phyloP scores from a whole-genome alignment of 1,140 invertebrate species.

The Meloidogyne hapla region DNA sequence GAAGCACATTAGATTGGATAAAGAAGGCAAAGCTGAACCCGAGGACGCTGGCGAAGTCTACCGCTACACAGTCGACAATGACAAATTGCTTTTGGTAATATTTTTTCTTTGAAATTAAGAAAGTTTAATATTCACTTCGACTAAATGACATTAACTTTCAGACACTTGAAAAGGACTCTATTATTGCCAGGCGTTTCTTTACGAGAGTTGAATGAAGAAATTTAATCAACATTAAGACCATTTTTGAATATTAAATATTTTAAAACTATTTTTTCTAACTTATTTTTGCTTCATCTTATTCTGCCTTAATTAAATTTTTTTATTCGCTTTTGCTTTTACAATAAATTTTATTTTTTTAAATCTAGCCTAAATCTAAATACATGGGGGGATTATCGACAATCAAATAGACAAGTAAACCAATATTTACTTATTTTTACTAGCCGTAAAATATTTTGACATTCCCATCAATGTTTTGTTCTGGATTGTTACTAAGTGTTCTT shows the following conservation, averaged over 20 bases:
- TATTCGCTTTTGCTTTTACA: background rate
- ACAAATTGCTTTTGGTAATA: conserved; percentile 54
- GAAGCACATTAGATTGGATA: conserved; percentile 50
- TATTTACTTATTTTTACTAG: too few species aligned
- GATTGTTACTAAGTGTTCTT: too few species aligned
- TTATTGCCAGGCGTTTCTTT: conserved; percentile 33
- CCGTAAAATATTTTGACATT: too few species aligned
- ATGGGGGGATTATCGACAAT: too few species aligned
- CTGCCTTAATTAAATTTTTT: background rate
- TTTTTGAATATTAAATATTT: background rate
- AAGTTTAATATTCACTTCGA: too few species aligned
- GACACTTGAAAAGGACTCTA: conserved; percentile 38
- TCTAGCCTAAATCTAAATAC: too few species aligned
- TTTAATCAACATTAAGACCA: background rate
- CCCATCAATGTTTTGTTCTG: background rate
- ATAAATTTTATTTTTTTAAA: background rate
- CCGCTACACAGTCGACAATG: conserved; percentile 45
- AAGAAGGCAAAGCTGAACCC: conserved; percentile 27
- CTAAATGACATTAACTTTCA: conserved; percentile 12
- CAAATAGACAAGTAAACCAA: background rate
- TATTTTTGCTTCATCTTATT: background rate
- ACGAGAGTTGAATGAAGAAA: conserved; percentile 30
- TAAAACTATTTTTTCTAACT: background rate
- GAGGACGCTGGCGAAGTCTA: conserved; percentile 52
- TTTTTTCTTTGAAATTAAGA: too few species aligned